A percentile compares a stretch with the other conserved stretches of the same genome.
These are phyloP conservation scores for Thinocorus orbignyianus DNA, from an alignment of 2,113 vertebrate genomes.

Conservation along the genomic window DNA sequence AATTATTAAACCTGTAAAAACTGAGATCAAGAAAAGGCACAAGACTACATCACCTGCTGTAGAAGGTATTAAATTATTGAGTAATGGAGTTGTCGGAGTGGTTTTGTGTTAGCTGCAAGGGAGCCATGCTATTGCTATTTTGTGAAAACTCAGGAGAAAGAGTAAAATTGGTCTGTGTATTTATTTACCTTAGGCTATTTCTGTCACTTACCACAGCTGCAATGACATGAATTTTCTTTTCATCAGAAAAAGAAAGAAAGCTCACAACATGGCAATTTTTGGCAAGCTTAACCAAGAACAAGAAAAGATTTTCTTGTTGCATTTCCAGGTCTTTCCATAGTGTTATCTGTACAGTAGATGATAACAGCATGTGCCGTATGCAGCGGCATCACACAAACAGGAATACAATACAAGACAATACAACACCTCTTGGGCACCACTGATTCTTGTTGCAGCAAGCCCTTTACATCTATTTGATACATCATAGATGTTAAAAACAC, in stretches of 20 bases:
- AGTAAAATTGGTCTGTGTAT: neutral
- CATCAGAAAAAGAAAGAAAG: conserved; percentile 5
- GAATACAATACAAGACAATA: too few relatives aligned
- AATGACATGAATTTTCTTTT: conserved; percentile 6
- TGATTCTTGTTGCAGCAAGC: neutral
- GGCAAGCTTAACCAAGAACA: neutral
- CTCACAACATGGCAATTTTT: neutral
- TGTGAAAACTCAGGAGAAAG: neutral
- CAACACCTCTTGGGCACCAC: neutral
- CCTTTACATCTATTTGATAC: neutral
- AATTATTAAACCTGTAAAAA: neutral
- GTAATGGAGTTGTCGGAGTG: neutral
- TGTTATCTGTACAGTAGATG: neutral
- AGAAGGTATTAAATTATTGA: neutral
- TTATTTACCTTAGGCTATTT: conserved; percentile 31
- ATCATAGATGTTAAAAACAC: neutral
- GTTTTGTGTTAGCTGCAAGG: neutral
- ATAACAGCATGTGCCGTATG: neutral
- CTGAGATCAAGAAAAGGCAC: neutral
- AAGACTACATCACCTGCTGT: neutral
- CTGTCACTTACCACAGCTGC: neutral
- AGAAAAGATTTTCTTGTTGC: conserved; percentile 16
- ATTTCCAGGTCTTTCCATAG: conserved; percentile 19
- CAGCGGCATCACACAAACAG: neutral
- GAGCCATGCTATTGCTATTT: neutral